phyloP scores from a whole-genome alignment of 2,888 invertebrate species.

The Lissonota sp. region DNA sequence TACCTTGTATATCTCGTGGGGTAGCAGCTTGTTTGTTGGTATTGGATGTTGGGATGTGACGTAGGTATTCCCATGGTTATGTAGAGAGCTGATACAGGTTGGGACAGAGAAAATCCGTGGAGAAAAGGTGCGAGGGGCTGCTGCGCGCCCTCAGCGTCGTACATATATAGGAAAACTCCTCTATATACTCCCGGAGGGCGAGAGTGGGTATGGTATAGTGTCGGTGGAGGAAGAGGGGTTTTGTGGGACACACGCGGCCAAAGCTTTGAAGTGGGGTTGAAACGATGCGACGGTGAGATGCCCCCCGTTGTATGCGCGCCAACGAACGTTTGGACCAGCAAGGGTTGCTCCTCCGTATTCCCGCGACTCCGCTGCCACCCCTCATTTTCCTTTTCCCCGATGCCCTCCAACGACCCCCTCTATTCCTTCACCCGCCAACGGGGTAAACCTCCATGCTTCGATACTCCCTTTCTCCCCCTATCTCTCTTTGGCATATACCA shows the following conservation, averaged over 20 bases:
- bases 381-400: conserved; percentile 24
- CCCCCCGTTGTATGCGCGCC: conserved; percentile 8
- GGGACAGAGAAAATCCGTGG: conserved; percentile 43
- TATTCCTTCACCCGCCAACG: conserved; percentile 16
- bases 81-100: conserved; percentile 5
- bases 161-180: too few species aligned
- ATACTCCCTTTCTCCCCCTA: conserved; percentile 14
- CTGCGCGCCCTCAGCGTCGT: not conserved
- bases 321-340: conserved; percentile 40
- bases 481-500: not conserved
- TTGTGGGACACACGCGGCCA: conserved; percentile 13
- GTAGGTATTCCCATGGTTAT: conserved; percentile 25
- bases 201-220: too few species aligned
- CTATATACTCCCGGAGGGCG: too few species aligned
- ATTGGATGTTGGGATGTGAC: conserved; percentile 17
- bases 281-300: conserved; percentile 34
- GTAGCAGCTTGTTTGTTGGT: conserved; percentile 15
- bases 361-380: conserved; percentile 24
- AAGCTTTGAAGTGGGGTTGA: conserved; percentile 16
- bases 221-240: too few species aligned
- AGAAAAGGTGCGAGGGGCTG: conserved; percentile 25
- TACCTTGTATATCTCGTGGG: conserved; percentile 8
- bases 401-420: not conserved
- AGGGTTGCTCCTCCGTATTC: conserved; percentile 42
- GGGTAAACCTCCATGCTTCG: conserved; percentile 39